A percentile compares a stretch with the other conserved stretches of the same genome.
Conservation (phyloP, 2,797 vertebrate species). For the Microcaecilia unicolor region DNA sequence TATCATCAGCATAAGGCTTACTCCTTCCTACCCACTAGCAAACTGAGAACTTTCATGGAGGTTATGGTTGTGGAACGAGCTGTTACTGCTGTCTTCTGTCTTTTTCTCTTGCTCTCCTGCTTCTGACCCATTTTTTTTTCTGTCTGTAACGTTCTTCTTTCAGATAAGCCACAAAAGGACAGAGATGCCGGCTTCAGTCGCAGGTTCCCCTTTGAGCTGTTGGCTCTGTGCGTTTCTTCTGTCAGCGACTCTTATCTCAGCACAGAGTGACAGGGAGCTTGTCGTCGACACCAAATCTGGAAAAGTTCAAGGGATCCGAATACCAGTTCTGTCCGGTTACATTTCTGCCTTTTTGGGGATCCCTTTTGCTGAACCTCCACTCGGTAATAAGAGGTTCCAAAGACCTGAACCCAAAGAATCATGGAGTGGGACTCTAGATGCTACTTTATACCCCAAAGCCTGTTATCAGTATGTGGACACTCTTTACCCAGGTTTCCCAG, state of each 20-base stretch:
- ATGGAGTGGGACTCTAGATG: constrained; percentile 65
- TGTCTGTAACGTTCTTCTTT: neutral
- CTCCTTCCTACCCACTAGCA: no score
- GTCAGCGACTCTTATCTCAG: neutral
- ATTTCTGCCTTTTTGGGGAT: constrained; percentile 78
- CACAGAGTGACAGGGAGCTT: constrained; percentile 55
- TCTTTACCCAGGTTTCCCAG: constrained; percentile 72
- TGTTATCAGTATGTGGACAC: constrained; percentile 80
- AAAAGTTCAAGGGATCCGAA: constrained; percentile 54
- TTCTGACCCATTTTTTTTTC: neutral
- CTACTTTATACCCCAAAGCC: constrained; percentile 59
- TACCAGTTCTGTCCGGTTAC: constrained; percentile 51
- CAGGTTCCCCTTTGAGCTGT: constrained; percentile 27
- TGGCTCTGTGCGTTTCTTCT: neutral
- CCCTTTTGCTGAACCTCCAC: constrained; percentile 76
- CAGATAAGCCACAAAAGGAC: neutral
- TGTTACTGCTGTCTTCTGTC: neutral
- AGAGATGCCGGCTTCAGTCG: neutral
- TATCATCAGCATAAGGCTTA: no score
- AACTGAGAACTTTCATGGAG: no score
- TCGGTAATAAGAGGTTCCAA: constrained; percentile 71
- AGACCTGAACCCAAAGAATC: constrained; percentile 61
- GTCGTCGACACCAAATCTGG: constrained; percentile 58
- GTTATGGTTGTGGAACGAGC: neutral
- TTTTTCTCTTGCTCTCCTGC: neutral